A percentile compares a stretch with the other conserved stretches of the same genome.
phyloP scores from a whole-genome alignment of 2,113 vertebrate genomes.

The Solenodon paradoxus region DNA sequence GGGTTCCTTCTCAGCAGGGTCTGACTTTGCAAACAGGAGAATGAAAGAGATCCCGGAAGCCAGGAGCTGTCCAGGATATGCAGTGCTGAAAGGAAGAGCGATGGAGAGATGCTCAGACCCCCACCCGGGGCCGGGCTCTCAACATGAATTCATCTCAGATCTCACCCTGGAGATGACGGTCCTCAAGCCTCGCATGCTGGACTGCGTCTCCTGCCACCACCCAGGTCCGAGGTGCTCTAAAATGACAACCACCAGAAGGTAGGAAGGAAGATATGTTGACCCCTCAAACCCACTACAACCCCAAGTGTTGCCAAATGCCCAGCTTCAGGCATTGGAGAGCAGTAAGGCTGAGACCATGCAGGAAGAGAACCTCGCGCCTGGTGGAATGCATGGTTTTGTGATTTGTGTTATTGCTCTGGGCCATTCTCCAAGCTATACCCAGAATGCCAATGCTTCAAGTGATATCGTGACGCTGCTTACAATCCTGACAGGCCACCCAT shows the following conservation, averaged over 20 bases:
- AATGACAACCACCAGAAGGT: background rate
- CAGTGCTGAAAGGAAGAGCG: background rate
- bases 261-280: background rate
- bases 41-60: fast-evolving
- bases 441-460: background rate
- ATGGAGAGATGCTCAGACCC: fast-evolving
- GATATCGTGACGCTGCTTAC: background rate
- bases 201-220: background rate
- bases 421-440: background rate
- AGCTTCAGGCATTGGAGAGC: background rate
- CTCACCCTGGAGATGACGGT: background rate
- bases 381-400: fast-evolving
- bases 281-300: background rate
- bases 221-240: fast-evolving
- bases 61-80: background rate
- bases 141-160: background rate
- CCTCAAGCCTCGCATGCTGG: background rate
- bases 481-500: background rate
- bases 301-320: background rate
- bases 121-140: background rate
- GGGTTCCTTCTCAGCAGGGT: background rate
- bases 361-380: background rate
- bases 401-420: background rate
- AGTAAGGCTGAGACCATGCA: background rate
- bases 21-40: too few species aligned